Base-by-base conservation (phyloP, 2,113 vertebrate species). In the Meriones unguiculatus region DNA sequence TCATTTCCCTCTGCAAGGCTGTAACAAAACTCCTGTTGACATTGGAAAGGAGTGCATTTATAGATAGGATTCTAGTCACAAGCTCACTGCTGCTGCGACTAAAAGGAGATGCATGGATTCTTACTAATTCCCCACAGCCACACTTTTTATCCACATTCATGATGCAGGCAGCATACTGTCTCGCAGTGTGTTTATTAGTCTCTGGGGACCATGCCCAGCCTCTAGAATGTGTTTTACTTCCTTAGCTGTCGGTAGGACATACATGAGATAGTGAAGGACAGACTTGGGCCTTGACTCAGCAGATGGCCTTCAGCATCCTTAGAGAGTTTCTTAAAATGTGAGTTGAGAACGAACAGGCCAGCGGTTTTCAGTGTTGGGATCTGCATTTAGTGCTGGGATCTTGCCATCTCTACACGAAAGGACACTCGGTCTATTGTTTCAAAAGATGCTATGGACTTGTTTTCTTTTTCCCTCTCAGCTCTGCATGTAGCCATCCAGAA, bases 1-100 rank as follows among this genome's bases (percentile, higher is more conserved):
- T 86, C 82, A 87, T 96, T 95, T 94, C 32, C 77, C n/a, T 50
- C 72, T 73, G 82, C 15, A 20, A 0, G 14, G 64, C 94, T 91
- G 8, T 75, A 78, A 38, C 15, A 35, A 70, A 91, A 64, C 59
- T 95, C 73, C 91, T 67, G 46, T 94, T 69, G 77, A 18, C 87
- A 52, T 50, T 69, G 54, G 78, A 85, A 70, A 35, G 10, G 35
- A 94, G 64, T 13, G 10, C 22, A 2, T 11, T 35, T 62, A 25
- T 17, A 57, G 41, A 90, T 67, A 91, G 50, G 24, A 82, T 91
- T 90, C 73, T 85, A 52, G 77, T 95, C 41, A 35, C 24, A 75
- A 82, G 32, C 32, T 85, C 52, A 32, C 17, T 11, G 85, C 87
- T 76, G 57, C 54, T 89, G 20, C 25, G 38, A 70, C 73, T 77